Evolutionary conservation across 2,888 invertebrate species (phyloP).

Genomic region (Entomobrya multifasciata): DNA sequence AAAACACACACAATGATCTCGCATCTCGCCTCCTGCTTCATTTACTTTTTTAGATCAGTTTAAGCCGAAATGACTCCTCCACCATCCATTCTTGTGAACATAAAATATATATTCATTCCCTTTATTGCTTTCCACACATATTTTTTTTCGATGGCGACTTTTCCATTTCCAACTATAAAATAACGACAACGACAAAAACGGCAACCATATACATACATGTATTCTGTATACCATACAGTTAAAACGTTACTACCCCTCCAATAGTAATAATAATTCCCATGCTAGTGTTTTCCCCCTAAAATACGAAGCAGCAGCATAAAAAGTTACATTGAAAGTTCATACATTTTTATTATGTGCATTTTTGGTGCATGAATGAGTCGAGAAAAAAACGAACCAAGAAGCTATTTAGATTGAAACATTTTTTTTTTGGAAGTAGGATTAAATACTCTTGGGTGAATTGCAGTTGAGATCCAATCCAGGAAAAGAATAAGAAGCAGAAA

Average conservation of each 20-base stretch:
- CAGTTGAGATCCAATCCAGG: too few relatives aligned
- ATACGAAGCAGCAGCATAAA: not conserved
- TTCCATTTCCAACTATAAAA: too few relatives aligned
- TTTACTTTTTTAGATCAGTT: slow-evolving; percentile 39
- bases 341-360: slow-evolving; percentile 7
- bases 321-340: slow-evolving; percentile 37
- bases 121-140: slow-evolving; percentile 40
- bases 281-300: slow-evolving; percentile 34
- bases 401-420: slow-evolving; percentile 48
- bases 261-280: slow-evolving; percentile 36
- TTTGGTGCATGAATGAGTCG: not conserved
- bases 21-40: too few relatives aligned
- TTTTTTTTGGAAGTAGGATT: not conserved
- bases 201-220: not conserved
- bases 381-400: not conserved
- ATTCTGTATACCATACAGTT: too few relatives aligned
- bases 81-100: too few relatives aligned
- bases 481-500: too few relatives aligned
- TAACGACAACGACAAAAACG: not conserved
- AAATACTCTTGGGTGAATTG: not conserved
- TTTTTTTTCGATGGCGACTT: not conserved
- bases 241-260: slow-evolving; percentile 30
- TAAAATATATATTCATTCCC: slow-evolving; percentile 12
- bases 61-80: not conserved
- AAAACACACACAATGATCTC: not conserved